Evolutionary conservation across 2,797 vertebrate genomes (phyloP).

Genomic region (Sebastes minor): DNA sequence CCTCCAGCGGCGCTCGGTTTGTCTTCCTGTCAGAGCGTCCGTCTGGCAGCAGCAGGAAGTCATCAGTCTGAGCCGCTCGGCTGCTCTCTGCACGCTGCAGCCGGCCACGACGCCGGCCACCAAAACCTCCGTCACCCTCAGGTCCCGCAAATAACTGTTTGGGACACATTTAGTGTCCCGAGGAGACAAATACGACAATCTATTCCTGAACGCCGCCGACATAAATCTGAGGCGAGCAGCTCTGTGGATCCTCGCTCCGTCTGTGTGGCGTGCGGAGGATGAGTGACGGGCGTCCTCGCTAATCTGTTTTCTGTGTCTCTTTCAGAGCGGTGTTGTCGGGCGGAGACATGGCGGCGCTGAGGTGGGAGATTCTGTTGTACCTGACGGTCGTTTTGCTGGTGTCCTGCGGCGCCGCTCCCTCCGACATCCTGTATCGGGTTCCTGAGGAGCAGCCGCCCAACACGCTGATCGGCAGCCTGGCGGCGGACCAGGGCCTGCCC

Average conservation of each 20-base stretch:
- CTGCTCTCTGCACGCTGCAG: conserved; percentile 4
- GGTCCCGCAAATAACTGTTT: conserved; percentile 44
- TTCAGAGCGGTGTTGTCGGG: conserved; percentile 62
- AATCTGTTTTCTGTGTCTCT: conserved; percentile 35
- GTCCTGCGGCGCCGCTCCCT: conserved; percentile 42
- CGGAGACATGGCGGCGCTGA: conserved; percentile 68
- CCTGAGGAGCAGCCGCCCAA: conserved; percentile 95
- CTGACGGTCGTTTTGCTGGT: conserved; percentile 55
- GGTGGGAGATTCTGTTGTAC: conserved; percentile 48
- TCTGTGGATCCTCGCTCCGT: neutral
- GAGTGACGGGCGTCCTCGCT: neutral
- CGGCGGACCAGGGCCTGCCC: conserved; percentile 91
- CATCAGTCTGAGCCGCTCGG: conserved; percentile 25
- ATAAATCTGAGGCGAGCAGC: conserved; percentile 40
- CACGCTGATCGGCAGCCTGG: conserved; percentile 93
- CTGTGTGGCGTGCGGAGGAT: neutral
- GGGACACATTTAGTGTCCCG: conserved; percentile 44
- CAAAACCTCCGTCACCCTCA: conserved; percentile 21
- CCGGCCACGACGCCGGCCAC: neutral
- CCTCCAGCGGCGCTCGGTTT: conserved; percentile 23
- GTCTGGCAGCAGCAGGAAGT: conserved; percentile 42
- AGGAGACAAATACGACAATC: conserved; percentile 23
- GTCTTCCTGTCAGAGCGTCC: conserved; percentile 38
- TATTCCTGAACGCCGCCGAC: conserved; percentile 9
- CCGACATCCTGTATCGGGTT: conserved; percentile 87